A percentile compares a stretch with the other conserved stretches of the same genome.
phyloP scores from a whole-genome alignment of 1,140 invertebrate species.

The Drosophila pandora region DNA sequence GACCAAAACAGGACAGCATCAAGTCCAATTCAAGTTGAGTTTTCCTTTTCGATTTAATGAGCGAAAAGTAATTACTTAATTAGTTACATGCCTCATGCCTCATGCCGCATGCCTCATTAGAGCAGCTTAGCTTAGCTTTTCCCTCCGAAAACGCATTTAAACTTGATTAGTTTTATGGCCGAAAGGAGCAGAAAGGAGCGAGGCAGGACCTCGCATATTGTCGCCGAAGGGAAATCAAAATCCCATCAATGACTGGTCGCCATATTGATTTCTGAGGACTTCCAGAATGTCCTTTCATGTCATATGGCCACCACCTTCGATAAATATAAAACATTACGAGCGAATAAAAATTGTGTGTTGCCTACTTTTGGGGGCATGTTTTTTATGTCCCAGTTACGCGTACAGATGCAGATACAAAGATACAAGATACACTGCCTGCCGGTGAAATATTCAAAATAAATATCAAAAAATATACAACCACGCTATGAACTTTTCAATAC shows the following conservation, averaged over 20 bases:
- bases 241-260: constrained; percentile 69
- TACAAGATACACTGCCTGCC: constrained; percentile 4
- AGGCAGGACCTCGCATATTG: constrained; percentile 12
- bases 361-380: constrained; percentile 63
- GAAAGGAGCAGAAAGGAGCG: background rate
- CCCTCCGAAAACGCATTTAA: constrained; percentile 66
- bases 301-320: background rate
- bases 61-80: constrained; percentile 82
- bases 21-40: constrained; percentile 79
- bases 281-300: background rate
- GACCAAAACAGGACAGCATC: constrained; percentile 46
- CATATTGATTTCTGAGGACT: constrained; percentile 64
- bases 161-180: constrained; percentile 78
- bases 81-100: constrained; percentile 51
- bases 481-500: background rate
- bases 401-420: constrained; percentile 13
- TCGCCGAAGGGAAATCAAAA: constrained; percentile 64
- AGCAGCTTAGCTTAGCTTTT: constrained; percentile 59
- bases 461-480: background rate
- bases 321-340: constrained; percentile 35
- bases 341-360: constrained; percentile 53
- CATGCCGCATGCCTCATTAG: constrained; percentile 44
- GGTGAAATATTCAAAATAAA: constrained; percentile 20
- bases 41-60: constrained; percentile 65
- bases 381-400: constrained; percentile 40